These are phyloP conservation scores for Ectropis grisescens DNA, from an alignment of 1,140 invertebrate genomes.

Conservation along the genomic window DNA sequence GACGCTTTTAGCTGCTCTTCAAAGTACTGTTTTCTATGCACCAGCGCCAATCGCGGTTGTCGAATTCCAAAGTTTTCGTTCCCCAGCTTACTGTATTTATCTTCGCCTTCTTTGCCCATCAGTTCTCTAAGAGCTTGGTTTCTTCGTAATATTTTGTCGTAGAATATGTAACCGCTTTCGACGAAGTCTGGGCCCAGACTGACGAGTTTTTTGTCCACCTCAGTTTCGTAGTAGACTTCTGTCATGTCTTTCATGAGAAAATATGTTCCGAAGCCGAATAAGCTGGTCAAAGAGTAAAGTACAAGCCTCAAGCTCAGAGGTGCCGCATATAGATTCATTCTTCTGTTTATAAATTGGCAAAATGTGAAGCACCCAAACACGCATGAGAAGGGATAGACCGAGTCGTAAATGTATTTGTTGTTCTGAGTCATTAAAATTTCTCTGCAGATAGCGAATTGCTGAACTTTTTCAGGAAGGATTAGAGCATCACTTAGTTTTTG, in stretches of 20 bases:
- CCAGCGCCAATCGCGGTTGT: conserved; percentile 73
- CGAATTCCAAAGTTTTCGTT: conserved; percentile 78
- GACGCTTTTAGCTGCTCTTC: conserved; percentile 55
- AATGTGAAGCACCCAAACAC: conserved; percentile 67
- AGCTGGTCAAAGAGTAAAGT: conserved; percentile 71
- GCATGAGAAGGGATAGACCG: conserved; percentile 53
- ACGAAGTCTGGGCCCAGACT: conserved; percentile 73
- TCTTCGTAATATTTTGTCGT: conserved; percentile 77
- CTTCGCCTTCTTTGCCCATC: conserved; percentile 72
- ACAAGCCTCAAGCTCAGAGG: conserved; percentile 61
- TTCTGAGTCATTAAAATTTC: conserved; percentile 75
- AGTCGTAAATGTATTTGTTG: conserved; percentile 69
- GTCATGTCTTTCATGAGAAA: conserved; percentile 74
- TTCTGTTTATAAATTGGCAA: conserved; percentile 62
- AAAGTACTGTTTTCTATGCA: conserved; percentile 75
- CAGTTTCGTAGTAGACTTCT: conserved; percentile 72
- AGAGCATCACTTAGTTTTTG: conserved; percentile 74
- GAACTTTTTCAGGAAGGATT: conserved; percentile 79
- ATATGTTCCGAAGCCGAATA: conserved; percentile 74
- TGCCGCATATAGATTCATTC: conserved; percentile 70
- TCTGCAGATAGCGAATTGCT: conserved; percentile 83
- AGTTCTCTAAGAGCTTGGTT: conserved; percentile 80
- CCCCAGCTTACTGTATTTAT: conserved; percentile 74
- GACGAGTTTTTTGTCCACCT: conserved; percentile 74
- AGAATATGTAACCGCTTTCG: conserved; percentile 81